Percentiles rank a stretch among this genome's conserved stretches.
phyloP scores from a whole-genome alignment of 2,888 invertebrate species.

The Eupithecia tripunctaria region DNA sequence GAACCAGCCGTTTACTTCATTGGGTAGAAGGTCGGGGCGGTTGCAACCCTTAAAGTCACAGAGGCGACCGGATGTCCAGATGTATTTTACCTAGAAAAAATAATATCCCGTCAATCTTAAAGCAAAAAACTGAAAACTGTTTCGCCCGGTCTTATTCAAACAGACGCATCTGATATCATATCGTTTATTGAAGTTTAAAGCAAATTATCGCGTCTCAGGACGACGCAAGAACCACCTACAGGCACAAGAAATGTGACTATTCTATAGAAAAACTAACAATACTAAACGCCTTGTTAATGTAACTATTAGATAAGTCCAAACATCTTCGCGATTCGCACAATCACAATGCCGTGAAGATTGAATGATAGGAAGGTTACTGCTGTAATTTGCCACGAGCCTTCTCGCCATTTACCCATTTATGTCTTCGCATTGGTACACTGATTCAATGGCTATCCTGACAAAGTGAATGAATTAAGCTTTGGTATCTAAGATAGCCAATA shows the following conservation, averaged over 20 bases:
- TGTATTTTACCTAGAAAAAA: conserved; percentile 89
- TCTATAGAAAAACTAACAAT: conserved; percentile 51
- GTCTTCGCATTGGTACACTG: conserved; percentile 44
- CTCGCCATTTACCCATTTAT: conserved; percentile 30
- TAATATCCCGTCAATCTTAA: background rate
- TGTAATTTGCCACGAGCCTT: conserved; percentile 57
- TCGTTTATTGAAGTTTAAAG: background rate
- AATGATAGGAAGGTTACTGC: conserved; percentile 42
- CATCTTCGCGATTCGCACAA: conserved; percentile 53
- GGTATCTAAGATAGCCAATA: conserved; percentile 45
- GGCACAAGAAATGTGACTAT: background rate
- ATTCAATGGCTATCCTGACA: conserved; percentile 53
- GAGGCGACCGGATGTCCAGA: conserved; percentile 95
- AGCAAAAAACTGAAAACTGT: background rate
- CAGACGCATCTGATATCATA: background rate
- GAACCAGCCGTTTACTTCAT: conserved; percentile 94
- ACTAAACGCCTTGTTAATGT: conserved; percentile 47
- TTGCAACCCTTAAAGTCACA: conserved; percentile 96
- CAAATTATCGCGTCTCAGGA: background rate
- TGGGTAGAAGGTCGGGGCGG: conserved; percentile 92
- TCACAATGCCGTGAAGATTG: conserved; percentile 55
- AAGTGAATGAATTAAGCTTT: conserved; percentile 47
- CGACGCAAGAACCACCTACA: background rate
- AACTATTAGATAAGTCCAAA: conserved; percentile 51
- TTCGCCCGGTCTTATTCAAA: background rate